Evolutionary conservation across 2,888 invertebrate genomes (phyloP).

Genomic region (Lasioglossum villosulum): DNA sequence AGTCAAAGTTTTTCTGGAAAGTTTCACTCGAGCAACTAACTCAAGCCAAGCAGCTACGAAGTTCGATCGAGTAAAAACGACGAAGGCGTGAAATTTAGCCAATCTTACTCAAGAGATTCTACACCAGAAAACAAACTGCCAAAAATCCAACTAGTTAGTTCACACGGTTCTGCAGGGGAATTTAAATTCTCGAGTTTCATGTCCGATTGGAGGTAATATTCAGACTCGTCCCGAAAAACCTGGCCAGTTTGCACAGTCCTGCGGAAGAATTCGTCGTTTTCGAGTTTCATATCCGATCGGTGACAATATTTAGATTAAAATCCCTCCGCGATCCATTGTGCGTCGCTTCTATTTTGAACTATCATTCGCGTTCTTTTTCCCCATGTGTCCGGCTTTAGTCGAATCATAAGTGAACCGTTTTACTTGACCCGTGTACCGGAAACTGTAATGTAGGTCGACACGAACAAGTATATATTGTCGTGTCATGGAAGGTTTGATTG

Average conservation of each 20-base stretch:
- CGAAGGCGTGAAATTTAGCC: neutral
- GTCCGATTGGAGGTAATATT: neutral
- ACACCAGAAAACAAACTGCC: neutral
- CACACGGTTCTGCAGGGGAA: neutral
- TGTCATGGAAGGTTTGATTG: slow-evolving; percentile 54
- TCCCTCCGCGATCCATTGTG: neutral
- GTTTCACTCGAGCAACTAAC: neutral
- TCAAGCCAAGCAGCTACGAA: neutral
- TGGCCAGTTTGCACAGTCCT: neutral
- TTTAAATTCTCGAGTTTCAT: neutral
- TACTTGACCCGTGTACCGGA: neutral
- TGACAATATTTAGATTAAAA: neutral
- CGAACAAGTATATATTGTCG: slow-evolving; percentile 40
- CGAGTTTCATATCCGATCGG: neutral
- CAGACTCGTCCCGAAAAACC: neutral
- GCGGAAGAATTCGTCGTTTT: neutral
- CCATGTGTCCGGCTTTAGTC: neutral
- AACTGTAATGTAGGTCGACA: slow-evolving; percentile 25
- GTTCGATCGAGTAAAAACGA: neutral
- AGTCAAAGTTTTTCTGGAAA: neutral
- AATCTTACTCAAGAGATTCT: neutral
- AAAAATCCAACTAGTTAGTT: neutral
- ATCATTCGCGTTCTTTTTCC: neutral
- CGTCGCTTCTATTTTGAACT: too few relatives aligned
- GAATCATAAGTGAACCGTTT: neutral